Percentiles rank a stretch among this genome's conserved stretches.
Evolutionary conservation across 2,113 vertebrate species (phyloP).

Genomic region (Mionectes macconnelli): DNA sequence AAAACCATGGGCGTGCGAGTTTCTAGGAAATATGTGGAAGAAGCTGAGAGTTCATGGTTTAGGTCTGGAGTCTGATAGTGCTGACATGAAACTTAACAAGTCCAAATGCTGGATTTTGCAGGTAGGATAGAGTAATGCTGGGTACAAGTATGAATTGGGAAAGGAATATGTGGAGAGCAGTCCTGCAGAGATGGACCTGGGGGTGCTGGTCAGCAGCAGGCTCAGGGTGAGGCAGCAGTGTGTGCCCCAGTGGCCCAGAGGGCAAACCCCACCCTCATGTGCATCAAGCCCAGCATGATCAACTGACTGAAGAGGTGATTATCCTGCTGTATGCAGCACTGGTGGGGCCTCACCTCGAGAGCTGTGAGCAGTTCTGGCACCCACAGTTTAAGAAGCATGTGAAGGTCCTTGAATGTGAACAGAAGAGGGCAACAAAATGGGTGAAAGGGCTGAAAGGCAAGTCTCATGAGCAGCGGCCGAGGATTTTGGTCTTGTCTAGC

Average conservation of each 20-base stretch:
- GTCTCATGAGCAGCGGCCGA: not conserved
- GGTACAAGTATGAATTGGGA: rapidly evolving
- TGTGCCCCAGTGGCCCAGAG: not conserved
- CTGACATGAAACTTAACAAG: not conserved
- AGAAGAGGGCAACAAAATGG: not conserved
- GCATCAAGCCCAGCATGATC: not conserved
- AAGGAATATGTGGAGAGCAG: not conserved
- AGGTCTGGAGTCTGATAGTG: not conserved
- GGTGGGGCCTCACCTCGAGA: rapidly evolving
- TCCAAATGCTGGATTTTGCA: not conserved
- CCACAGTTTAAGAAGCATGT: not conserved
- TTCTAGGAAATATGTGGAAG: not conserved
- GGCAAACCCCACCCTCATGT: rapidly evolving
- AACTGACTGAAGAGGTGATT: not conserved
- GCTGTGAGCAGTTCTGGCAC: not conserved
- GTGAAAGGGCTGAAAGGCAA: not conserved
- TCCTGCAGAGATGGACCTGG: not conserved
- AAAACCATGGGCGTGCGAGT: rapidly evolving
- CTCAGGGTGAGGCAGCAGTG: not conserved
- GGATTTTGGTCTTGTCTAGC: not conserved
- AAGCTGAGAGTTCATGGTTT: not conserved
- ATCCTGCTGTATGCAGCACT: rapidly evolving
- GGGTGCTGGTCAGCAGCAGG: not conserved
- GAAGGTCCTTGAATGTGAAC: not conserved
- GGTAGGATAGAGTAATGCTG: rapidly evolving